Base-by-base conservation (phyloP, 2,797 vertebrate genomes). In the Ceryle rudis region DNA sequence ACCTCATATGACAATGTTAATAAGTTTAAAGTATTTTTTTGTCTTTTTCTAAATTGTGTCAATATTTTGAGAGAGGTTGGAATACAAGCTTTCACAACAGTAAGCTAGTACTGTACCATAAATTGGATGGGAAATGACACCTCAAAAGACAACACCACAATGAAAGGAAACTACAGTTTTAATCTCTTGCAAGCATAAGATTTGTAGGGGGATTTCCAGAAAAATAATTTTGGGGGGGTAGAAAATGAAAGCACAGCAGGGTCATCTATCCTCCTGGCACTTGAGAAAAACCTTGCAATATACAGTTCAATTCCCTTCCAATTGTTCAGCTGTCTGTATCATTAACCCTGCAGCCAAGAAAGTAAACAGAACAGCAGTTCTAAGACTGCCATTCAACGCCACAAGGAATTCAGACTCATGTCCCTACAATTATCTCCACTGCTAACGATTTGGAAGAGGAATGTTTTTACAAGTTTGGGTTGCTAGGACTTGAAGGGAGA, bases 321-420 rank as follows among this genome's bases (percentile, higher is more conserved):
- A 66, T 95, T 95, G 90, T 93, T 91, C 83, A 83, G 37, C 86
- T 90, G 80, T 91, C 87, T 88, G 14, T 93, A 93, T 95, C 91
- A 92, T 97, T 92, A 95, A 94, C 90, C 77, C 86, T 0, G 1
- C 26, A 81, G 88, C 65, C 80, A 93, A 88, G 91, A 82, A 93
- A 90, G 80, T 69, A 93, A 82, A 84, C 74, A 97, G 71, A 79
- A 39, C 73, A 86, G 52, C 81, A 86, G 46, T 57, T 84, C 79
- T 69, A 91, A 86, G 65, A 28, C 61, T 89, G 49, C 33, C 10
- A 14, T 62, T 85, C 90, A 94, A 23, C 0, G 1, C 52, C 67
- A 84, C 1, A 4, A 95, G 72, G 89, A 95, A 96, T 93, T 93
- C 81, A 79, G 46, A 55, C 70, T 75, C 66, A 54, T 81, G 94